phyloP scores from a whole-genome alignment of 2,797 vertebrate species.

The Aulostomus chinensis region DNA sequence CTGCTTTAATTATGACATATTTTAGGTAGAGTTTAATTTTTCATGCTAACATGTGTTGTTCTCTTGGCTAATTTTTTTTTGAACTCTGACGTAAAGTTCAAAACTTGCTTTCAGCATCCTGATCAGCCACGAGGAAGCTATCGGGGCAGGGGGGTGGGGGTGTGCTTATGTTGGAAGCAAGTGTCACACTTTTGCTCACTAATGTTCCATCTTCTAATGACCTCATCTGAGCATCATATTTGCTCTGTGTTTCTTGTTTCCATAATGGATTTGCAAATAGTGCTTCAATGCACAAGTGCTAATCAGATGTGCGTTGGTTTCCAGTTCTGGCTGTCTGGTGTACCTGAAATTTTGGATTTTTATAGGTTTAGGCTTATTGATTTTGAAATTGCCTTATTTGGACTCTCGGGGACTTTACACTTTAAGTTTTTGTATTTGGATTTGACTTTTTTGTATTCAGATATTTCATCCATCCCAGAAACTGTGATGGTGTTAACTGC shows the following conservation, averaged over 20 bases:
- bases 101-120: background rate
- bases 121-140: too few relatives aligned
- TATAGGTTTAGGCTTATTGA: constrained; percentile 10
- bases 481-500: too few relatives aligned
- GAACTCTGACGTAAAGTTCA: background rate
- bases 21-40: too few relatives aligned
- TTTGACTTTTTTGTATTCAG: too few relatives aligned
- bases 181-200: background rate
- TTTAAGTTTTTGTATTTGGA: too few relatives aligned
- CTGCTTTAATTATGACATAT: constrained; percentile 4
- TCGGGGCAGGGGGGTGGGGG: too few relatives aligned
- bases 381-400: too few relatives aligned
- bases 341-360: constrained; percentile 54
- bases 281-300: constrained; percentile 7
- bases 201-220: background rate
- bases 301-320: constrained; percentile 42
- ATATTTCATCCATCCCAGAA: too few relatives aligned
- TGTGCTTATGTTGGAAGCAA: background rate
- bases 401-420: too few relatives aligned
- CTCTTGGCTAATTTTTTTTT: background rate
- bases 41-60: background rate
- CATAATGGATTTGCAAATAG: constrained; percentile 45
- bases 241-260: constrained; percentile 30
- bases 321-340: constrained; percentile 38
- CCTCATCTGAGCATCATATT: constrained; percentile 20